Evolutionary conservation across 2,888 invertebrate genomes (phyloP).

Genomic region (Hyposoter dolosus): DNA sequence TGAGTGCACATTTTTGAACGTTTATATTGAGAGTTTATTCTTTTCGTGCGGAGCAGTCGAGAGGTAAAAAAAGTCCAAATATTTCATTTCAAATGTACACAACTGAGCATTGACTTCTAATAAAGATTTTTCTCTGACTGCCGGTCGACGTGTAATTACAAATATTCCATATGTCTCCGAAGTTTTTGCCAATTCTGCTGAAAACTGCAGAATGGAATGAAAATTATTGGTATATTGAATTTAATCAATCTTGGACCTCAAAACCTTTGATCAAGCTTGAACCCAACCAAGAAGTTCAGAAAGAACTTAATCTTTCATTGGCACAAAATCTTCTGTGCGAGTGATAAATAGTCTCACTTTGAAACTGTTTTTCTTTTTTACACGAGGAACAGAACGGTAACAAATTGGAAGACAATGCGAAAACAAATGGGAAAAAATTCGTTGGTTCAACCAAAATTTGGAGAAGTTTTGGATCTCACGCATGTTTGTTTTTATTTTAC

Average conservation of each 20-base stretch:
- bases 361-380: too few relatives aligned
- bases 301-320: neutral
- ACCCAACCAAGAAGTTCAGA: neutral
- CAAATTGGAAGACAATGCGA: too few relatives aligned
- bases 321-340: neutral
- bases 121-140: neutral
- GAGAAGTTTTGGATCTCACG: too few relatives aligned
- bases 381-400: too few relatives aligned
- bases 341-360: too few relatives aligned
- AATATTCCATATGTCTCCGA: too few relatives aligned
- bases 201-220: neutral
- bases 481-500: neutral
- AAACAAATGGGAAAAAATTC: too few relatives aligned
- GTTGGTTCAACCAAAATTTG: too few relatives aligned
- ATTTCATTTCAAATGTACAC: neutral
- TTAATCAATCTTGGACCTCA: neutral
- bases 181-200: neutral
- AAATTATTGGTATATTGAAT: too few relatives aligned
- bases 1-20: neutral
- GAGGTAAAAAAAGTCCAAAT: neutral
- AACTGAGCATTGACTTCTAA: neutral
- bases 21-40: conserved; percentile 5
- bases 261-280: neutral
- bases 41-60: neutral
- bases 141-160: too few relatives aligned